These are phyloP conservation scores for Dendronephthya gigantea DNA, from an alignment of 64 coral and sea anemone species.

Conservation along the genomic window DNA sequence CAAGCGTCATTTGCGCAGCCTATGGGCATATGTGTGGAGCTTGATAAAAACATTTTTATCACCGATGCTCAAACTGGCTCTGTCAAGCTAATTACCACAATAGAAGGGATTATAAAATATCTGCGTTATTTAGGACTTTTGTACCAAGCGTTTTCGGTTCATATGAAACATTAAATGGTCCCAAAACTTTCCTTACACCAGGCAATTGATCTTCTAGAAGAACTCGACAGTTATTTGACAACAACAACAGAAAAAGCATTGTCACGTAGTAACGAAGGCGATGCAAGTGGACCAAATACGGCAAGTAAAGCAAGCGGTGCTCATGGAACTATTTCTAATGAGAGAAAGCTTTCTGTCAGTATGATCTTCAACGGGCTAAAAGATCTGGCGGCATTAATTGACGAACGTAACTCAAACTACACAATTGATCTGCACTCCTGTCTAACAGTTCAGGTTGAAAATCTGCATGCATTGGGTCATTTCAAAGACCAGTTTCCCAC, in stretches of 20 bases:
- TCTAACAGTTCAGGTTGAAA: constrained; percentile 27
- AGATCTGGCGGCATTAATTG: too few relatives aligned
- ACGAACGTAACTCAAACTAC: constrained; percentile 33
- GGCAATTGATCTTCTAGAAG: constrained; percentile 25
- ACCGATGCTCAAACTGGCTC: constrained; percentile 39
- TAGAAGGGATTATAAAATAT: constrained; percentile 35
- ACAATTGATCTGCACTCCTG: constrained; percentile 31
- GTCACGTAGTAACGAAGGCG: not conserved
- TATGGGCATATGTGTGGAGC: constrained; percentile 45
- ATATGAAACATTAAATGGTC: constrained; percentile 38
- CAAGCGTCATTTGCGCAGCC: constrained; percentile 39
- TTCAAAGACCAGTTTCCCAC: constrained; percentile 41
- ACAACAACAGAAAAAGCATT: not conserved
- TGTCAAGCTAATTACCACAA: constrained; percentile 44
- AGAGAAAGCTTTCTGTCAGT: too few relatives aligned
- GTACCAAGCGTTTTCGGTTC: constrained; percentile 30
- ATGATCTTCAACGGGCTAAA: too few relatives aligned
- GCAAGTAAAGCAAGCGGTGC: too few relatives aligned
- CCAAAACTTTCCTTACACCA: constrained; percentile 22
- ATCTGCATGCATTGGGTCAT: constrained; percentile 23
- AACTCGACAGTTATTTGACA: constrained; percentile 13
- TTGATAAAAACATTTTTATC: constrained; percentile 52
- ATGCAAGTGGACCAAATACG: too few relatives aligned
- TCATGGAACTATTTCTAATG: too few relatives aligned
- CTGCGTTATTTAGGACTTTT: constrained; percentile 43